Conservation (phyloP, 2,888 invertebrate species). For the Leistus spinibarbis region DNA sequence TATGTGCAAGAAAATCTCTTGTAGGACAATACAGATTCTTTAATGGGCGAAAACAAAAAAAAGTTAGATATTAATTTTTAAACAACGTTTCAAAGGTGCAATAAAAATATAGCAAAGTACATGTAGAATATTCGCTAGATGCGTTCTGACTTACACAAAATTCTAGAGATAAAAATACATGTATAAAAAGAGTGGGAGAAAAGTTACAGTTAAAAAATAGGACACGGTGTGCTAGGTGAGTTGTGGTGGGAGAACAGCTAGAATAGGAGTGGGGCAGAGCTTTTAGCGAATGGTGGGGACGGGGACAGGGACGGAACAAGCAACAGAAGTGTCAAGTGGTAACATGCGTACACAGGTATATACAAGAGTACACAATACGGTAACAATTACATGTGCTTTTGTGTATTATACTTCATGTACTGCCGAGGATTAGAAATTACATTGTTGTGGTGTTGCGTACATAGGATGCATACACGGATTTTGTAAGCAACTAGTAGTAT, state of each 20-base stretch:
- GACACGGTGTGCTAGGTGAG: not conserved
- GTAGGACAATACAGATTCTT: too few species aligned
- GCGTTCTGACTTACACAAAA: not conserved
- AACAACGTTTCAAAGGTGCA: too few species aligned
- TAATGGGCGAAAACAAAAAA: too few species aligned
- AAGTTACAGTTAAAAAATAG: not conserved
- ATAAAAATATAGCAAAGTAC: not conserved
- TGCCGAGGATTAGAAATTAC: not conserved
- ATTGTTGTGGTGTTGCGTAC: not conserved
- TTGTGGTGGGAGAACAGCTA: not conserved
- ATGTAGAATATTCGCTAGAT: too few species aligned
- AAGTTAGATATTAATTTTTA: too few species aligned
- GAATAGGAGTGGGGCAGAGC: not conserved
- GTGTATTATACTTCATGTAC: not conserved
- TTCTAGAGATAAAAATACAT: not conserved
- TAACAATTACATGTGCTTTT: not conserved
- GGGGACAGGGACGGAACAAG: not conserved
- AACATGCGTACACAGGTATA: not conserved
- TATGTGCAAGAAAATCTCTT: too few species aligned
- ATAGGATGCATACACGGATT: not conserved
- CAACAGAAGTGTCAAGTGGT: not conserved
- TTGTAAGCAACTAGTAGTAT: too few species aligned
- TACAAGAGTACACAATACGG: not conserved
- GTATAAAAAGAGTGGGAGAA: not conserved
- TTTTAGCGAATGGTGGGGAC: not conserved